These are phyloP conservation scores for Colinus virginianus DNA, from an alignment of 2,113 vertebrate genomes.

Conservation along the genomic window DNA sequence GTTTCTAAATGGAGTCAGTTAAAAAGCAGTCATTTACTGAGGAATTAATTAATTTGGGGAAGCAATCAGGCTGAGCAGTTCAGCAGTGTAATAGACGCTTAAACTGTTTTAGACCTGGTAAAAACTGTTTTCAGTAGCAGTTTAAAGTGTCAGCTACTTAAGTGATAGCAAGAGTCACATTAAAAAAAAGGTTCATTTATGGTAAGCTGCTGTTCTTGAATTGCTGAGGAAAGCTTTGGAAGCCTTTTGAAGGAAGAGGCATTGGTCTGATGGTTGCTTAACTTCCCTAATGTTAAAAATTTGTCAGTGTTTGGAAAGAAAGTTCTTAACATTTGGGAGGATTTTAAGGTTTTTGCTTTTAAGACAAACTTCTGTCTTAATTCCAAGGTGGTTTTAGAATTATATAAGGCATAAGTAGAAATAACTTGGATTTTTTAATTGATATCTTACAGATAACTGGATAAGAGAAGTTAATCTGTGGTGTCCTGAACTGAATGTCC, in stretches of 20 bases:
- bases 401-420: neutral
- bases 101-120: neutral
- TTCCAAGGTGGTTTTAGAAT: neutral
- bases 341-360: neutral
- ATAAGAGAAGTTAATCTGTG: conserved; percentile 91
- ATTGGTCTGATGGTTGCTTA: neutral
- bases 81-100: neutral
- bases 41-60: neutral
- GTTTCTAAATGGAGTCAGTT: neutral
- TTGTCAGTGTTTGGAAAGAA: neutral
- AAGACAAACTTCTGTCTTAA: neutral
- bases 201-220: neutral
- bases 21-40: neutral
- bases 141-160: neutral
- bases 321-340: neutral
- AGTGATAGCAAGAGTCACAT: neutral
- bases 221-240: neutral
- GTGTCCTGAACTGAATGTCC: conserved; percentile 90
- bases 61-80: neutral
- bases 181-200: neutral
- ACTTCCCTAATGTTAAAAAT: neutral
- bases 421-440: neutral
- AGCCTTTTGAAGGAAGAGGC: neutral
- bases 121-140: neutral
- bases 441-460: conserved; percentile 91